phyloP scores from a whole-genome alignment of 2,113 vertebrate genomes.

The Cynoglossus semilaevis region DNA sequence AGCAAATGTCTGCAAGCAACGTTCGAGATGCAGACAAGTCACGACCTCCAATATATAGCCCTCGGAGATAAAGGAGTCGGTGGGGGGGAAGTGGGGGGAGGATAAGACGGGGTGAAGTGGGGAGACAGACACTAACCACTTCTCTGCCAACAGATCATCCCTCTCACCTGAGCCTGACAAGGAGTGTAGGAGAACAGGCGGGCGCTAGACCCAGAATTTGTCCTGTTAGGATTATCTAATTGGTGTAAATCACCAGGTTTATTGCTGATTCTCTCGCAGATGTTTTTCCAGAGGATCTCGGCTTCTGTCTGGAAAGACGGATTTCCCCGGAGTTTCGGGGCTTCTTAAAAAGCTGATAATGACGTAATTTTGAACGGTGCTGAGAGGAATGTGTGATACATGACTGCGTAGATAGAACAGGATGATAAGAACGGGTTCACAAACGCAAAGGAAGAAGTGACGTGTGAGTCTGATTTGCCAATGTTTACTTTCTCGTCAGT shows the following conservation, averaged over 20 bases:
- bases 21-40: constrained; percentile 64
- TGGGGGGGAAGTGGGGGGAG: constrained; percentile 37
- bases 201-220: constrained; percentile 59
- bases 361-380: constrained; percentile 35
- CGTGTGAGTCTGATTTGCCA: constrained; percentile 13
- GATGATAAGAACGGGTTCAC: background rate
- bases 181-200: constrained; percentile 54
- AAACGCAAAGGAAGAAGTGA: constrained; percentile 1
- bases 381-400: constrained; percentile 20
- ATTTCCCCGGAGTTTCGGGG: constrained; percentile 12
- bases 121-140: constrained; percentile 62
- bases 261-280: constrained; percentile 48
- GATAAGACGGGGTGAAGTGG: constrained; percentile 35
- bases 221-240: constrained; percentile 66
- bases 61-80: constrained; percentile 35
- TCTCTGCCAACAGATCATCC: constrained; percentile 57
- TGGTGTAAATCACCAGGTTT: constrained; percentile 58
- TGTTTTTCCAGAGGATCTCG: constrained; percentile 62
- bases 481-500: background rate
- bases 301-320: constrained; percentile 26
- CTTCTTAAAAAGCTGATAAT: constrained; percentile 39
- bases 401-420: constrained; percentile 34
- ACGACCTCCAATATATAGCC: constrained; percentile 76
- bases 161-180: constrained; percentile 62
- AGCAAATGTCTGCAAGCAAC: constrained; percentile 39